Evolutionary conservation across 2,888 invertebrate species (phyloP).

Genomic region (Eudemis profundana): DNA sequence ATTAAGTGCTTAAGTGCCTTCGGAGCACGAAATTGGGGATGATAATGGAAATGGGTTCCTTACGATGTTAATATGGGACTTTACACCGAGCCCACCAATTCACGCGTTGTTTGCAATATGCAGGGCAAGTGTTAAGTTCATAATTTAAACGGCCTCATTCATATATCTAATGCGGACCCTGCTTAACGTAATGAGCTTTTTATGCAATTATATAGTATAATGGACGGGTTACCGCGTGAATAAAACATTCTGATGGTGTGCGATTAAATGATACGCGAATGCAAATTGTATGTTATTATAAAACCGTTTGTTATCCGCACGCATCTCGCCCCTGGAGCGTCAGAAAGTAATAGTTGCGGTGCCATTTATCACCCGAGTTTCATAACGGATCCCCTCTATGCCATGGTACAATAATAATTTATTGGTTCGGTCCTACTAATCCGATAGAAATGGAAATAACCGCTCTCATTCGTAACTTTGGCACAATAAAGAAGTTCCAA

Average conservation of each 20-base stretch:
- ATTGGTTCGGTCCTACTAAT: conserved; percentile 66
- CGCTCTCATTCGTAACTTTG: conserved; percentile 74
- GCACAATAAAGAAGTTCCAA: conserved; percentile 81
- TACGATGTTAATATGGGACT: conserved; percentile 81
- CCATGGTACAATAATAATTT: conserved; percentile 61
- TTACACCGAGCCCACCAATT: conserved; percentile 70
- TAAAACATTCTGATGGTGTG: conserved; percentile 18
- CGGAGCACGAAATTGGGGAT: conserved; percentile 83
- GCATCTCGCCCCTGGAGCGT: conserved; percentile 50
- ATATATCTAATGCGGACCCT: conserved; percentile 38
- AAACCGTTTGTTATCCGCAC: conserved; percentile 41
- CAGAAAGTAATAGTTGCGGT: conserved; percentile 56
- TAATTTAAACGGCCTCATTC: conserved; percentile 58
- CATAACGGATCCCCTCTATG: conserved; percentile 58
- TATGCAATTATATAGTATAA: conserved; percentile 15
- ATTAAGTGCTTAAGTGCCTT: conserved; percentile 84
- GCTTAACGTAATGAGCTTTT: conserved; percentile 14
- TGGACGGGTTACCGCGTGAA: conserved; percentile 4
- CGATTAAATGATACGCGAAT: conserved; percentile 37
- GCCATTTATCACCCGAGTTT: conserved; percentile 66
- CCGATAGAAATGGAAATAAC: conserved; percentile 80
- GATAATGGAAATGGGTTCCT: conserved; percentile 83
- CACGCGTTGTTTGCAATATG: conserved; percentile 72
- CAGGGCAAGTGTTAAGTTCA: conserved; percentile 57
- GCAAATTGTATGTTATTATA: conserved; percentile 42